Base-by-base conservation (phyloP, 1,140 invertebrate species). In the Magallana ariakensis region DNA sequence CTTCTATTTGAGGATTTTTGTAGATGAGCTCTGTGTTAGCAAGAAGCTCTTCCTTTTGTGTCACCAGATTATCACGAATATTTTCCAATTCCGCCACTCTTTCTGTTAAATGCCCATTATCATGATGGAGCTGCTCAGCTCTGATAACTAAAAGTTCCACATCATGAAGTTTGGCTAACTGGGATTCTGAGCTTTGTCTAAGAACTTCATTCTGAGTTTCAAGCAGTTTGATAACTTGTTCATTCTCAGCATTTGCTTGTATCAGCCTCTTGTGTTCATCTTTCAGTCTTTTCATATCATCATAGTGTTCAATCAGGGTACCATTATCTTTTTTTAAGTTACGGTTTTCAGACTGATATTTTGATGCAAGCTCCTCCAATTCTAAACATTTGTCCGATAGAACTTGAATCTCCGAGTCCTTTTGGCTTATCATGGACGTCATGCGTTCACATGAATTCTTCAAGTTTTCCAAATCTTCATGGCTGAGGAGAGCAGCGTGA, bases 231-330 rank as follows among this genome's bases (percentile, higher is more conserved):
- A 94, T 92, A 86, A 94, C 90, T 83, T 94, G 93, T 84, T 94
- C 92, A 88, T 93, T 94, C 80, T 94, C 93, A 58, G 92, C 92
- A 80, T 92, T 94, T 70, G 93, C 93, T 81, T 93, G 92, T 19
- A 92, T 83, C 84, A 93, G 85, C 46, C 91, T 90, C 33, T 91
- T 86, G 83, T 92, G 93, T 84, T 94, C 92, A 84, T 91, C 91
- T 62, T 90, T 91, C 13, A 92, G 85, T 87, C 91, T 93, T 70
- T 91, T 90, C 15, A 91, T 80, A 60, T 92, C 91, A 46, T 93
- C 92, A 53, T 90, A 85, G 55, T 90, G 87, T 26, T 91, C 91
- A 16, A 90, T 66, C 0, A 92, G 66, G 8, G 90, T 80, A 13
- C 92, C 91, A 90, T 88, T 90, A 33, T 91, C 92, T 10, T 92